Evolutionary conservation across 64 coral and sea anemone species (phyloP).

Genomic region (Pocillopora verrucosa): DNA sequence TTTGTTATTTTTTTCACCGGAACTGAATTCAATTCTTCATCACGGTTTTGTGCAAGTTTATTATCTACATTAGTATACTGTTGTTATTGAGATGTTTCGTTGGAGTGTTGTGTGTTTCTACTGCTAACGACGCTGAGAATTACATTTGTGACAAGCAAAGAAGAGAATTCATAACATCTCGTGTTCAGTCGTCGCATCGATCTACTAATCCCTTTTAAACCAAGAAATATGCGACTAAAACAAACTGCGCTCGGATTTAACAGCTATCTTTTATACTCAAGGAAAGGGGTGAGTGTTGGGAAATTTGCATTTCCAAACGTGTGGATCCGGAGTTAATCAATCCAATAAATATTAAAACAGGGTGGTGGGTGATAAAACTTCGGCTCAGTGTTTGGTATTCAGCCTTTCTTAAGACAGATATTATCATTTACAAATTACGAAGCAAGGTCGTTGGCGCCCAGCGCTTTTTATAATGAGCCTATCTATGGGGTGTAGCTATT

Average conservation of each 20-base stretch:
- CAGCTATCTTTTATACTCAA: conserved; percentile 34
- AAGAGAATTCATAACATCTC: not conserved
- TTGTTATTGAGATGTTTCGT: conserved; percentile 22
- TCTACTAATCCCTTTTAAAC: conserved; percentile 1
- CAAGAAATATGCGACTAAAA: conserved; percentile 26
- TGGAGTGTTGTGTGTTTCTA: not conserved
- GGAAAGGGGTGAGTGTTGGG: conserved; percentile 10
- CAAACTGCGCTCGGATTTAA: conserved; percentile 35
- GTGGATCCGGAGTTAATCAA: conserved; percentile 31
- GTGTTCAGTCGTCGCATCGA: not conserved
- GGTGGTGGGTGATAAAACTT: not conserved
- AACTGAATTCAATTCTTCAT: conserved; percentile 34
- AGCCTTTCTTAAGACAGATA: not conserved
- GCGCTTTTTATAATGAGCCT: not conserved
- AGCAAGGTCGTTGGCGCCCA: not conserved
- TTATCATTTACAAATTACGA: conserved; percentile 38
- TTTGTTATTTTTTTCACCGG: conserved; percentile 38
- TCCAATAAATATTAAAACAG: conserved; percentile 34
- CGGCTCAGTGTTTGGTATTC: not conserved
- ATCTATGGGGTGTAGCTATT: not conserved
- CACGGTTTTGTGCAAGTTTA: conserved; percentile 9
- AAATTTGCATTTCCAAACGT: conserved; percentile 43
- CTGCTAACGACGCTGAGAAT: conserved; percentile 1
- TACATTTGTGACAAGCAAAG: conserved; percentile 6
- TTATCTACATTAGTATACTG: conserved; percentile 2